These are phyloP conservation scores for Meles meles DNA, from an alignment of 2,113 vertebrate species.

Conservation along the genomic window DNA sequence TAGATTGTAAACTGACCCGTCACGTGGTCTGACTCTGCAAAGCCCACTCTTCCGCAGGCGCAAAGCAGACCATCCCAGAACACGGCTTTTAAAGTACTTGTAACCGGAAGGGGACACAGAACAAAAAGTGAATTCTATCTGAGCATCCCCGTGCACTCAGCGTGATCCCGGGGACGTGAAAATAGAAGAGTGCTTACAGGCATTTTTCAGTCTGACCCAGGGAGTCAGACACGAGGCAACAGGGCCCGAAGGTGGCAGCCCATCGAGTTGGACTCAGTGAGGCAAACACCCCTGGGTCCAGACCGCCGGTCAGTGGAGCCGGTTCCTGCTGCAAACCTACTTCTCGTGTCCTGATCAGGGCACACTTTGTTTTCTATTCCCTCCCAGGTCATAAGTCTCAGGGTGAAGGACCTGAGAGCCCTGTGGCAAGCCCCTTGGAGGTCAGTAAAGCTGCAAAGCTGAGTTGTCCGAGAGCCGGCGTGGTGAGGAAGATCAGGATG, in stretches of 20 bases:
- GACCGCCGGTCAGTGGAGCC: background rate
- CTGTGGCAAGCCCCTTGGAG: background rate
- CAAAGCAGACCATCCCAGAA: constrained; percentile 11
- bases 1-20: background rate
- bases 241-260: background rate
- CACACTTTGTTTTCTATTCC: background rate
- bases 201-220: background rate
- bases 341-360: background rate
- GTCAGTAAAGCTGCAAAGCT: background rate
- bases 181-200: background rate
- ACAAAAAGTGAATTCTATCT: background rate
- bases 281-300: background rate
- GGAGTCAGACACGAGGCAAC: background rate
- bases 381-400: background rate
- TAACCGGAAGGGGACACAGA: background rate
- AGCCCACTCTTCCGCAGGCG: background rate
- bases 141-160: background rate
- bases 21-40: background rate
- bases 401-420: background rate
- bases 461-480: background rate
- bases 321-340: background rate
- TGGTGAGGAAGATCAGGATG: background rate
- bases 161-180: background rate
- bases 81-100: background rate
- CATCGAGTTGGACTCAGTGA: background rate